These are phyloP conservation scores for Smittia aterrima DNA, from an alignment of 2,888 invertebrate species.

Conservation along the genomic window DNA sequence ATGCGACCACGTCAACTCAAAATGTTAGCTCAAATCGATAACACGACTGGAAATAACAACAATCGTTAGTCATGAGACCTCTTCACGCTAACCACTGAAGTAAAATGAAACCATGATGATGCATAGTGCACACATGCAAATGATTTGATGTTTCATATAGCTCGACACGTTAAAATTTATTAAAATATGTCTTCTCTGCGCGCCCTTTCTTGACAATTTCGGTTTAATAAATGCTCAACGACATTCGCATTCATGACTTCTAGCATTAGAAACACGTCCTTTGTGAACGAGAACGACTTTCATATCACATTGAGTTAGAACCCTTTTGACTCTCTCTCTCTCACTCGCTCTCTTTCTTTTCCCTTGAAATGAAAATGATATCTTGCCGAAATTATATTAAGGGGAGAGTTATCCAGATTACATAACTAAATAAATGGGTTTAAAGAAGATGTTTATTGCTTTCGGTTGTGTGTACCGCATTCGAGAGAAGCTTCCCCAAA, in stretches of 20 bases:
- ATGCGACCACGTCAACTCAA: constrained; percentile 23
- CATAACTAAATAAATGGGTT: constrained; percentile 31
- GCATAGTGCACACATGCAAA: not conserved
- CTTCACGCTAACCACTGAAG: not conserved
- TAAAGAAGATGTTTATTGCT: constrained; percentile 26
- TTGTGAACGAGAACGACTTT: too few species aligned
- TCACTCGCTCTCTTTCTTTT: too few species aligned
- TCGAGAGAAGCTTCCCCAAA: not conserved
- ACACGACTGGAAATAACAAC: not conserved
- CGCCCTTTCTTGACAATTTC: too few species aligned
- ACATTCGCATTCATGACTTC: too few species aligned
- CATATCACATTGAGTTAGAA: too few species aligned
- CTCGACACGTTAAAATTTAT: constrained; percentile 4
- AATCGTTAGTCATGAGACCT: not conserved
- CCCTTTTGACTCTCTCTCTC: not conserved
- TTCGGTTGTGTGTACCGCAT: not conserved
- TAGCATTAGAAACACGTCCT: too few species aligned
- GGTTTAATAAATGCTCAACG: too few species aligned
- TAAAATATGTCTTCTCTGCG: not conserved
- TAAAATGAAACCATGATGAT: not conserved
- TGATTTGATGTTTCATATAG: not conserved
- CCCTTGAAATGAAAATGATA: constrained; percentile 13
- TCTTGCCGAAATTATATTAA: not conserved
- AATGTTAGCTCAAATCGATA: not conserved
- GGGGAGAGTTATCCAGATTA: constrained; percentile 29